Base-by-base conservation (phyloP, 1,140 invertebrate genomes). In the Stenopsyche tienmushanensis region DNA sequence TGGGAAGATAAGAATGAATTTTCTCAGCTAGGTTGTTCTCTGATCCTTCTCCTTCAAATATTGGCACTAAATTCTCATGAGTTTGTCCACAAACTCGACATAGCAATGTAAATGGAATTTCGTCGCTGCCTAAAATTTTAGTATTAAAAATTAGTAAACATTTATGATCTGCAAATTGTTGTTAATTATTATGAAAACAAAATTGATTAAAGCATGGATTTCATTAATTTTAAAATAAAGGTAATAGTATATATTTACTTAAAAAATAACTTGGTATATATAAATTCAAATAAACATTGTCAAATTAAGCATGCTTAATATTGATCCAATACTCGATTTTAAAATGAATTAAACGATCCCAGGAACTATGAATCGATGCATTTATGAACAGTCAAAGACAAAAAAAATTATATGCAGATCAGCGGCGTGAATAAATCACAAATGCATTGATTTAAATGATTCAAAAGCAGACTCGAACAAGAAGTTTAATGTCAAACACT, bases 1-100 rank as follows among this genome's bases (percentile, higher is more conserved):
- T 82, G 5, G 85, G 84, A 60, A 87, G 72, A 75, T 86, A 79
- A 64, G 78, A 82, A 55, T 82, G 75, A 70, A 87, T 86, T 78
- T 85, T 86, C 10, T 73, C 75, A 57, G 75, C 73, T 21, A 86
- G 62, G 47, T 83, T 76, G 62, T 83, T 79, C 62, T 83, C 78
- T 9, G 78, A 44, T 2, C 83, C 84, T 72, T 85, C 83, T 1
- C 76, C 82, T 24, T 77, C 69, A 66, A 83, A 87, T 67, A 87
- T 84, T 9, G 83, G 80, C 20, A 86, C 78, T 8, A 84, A 67
- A 67, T 80, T 74, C 17, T 82, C 74, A 59, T 75, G 81, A 3
- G 73, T 64, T 20, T 77, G 78, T 15, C 83, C 84, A 73, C 85
- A 87, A 26, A 81, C 73, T 60, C 85, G 76, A 69, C 85, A 87